Evolutionary conservation across 2,888 invertebrate species (phyloP).

Genomic region (Peribatodes rhomboidaria): DNA sequence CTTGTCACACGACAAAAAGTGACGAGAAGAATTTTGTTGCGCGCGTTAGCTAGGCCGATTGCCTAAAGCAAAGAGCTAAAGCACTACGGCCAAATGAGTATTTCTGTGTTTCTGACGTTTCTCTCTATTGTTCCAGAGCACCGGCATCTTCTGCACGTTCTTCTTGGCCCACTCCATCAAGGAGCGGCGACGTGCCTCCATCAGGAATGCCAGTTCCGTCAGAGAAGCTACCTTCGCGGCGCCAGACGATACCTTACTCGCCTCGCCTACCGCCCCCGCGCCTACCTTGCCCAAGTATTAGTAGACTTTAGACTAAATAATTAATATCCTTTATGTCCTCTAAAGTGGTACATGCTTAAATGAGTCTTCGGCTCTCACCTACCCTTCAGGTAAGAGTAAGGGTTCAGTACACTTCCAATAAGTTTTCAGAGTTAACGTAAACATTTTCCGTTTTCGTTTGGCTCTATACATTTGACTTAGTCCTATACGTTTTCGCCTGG

Average conservation of each 20-base stretch:
- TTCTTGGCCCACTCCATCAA: constrained; percentile 83
- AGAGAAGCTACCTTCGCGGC: constrained; percentile 72
- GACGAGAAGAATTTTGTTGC: too few species aligned
- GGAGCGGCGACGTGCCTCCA: constrained; percentile 77
- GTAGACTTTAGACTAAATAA: constrained; percentile 15
- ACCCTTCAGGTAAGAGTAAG: too few species aligned
- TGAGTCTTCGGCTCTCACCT: too few species aligned
- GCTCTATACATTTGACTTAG: too few species aligned
- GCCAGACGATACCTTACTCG: constrained; percentile 74
- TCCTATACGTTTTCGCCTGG: too few species aligned
- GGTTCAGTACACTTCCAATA: too few species aligned
- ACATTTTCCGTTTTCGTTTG: too few species aligned
- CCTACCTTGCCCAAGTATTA: constrained; percentile 80
- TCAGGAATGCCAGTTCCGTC: constrained; percentile 74
- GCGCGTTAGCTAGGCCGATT: too few species aligned
- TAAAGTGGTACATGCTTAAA: neutral
- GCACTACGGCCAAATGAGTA: too few species aligned
- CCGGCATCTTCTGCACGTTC: constrained; percentile 83
- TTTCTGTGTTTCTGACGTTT: neutral
- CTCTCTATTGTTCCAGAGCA: constrained; percentile 72
- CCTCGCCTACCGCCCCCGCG: constrained; percentile 73
- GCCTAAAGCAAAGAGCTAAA: too few species aligned
- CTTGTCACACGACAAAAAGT: too few species aligned
- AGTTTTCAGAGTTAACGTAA: too few species aligned
- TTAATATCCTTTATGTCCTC: neutral